phyloP scores from a whole-genome alignment of 2,888 invertebrate species.

The Diaperis boleti region DNA sequence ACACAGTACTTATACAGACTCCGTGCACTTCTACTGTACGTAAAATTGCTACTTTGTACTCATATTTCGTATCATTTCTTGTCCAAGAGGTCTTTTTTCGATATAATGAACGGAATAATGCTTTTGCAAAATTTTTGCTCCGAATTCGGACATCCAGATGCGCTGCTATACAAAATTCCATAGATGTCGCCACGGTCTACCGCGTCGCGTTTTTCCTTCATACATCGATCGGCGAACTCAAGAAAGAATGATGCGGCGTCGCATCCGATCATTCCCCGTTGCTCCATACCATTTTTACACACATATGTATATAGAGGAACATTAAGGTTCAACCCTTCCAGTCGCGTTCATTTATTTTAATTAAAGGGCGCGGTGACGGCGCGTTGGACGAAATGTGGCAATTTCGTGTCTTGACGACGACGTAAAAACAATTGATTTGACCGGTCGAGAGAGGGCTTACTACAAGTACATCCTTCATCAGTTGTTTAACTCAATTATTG shows the following conservation, averaged over 20 bases:
- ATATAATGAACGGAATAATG: too few species aligned
- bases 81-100: too few species aligned
- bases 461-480: conserved; percentile 64
- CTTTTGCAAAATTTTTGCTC: too few species aligned
- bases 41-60: too few species aligned
- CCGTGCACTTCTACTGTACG: too few species aligned
- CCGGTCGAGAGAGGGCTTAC: conserved; percentile 58
- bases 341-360: conserved; percentile 36
- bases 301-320: not conserved
- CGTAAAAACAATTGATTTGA: conserved; percentile 50
- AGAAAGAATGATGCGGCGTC: conserved; percentile 38
- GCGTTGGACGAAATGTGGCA: conserved; percentile 14
- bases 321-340: conserved; percentile 23
- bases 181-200: conserved; percentile 37
- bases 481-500: conserved; percentile 68
- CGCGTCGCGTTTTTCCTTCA: conserved; percentile 34
- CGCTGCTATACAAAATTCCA: conserved; percentile 29
- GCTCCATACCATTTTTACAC: not conserved
- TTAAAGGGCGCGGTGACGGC: conserved; percentile 38
- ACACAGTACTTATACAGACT: too few species aligned
- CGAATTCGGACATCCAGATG: conserved; percentile 6
- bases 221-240: conserved; percentile 36
- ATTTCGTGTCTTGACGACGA: conserved; percentile 43
- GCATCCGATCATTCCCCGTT: conserved; percentile 23
- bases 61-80: too few species aligned